These are phyloP conservation scores for Pelecanus crispus DNA, from an alignment of 2,113 vertebrate species.

Conservation along the genomic window DNA sequence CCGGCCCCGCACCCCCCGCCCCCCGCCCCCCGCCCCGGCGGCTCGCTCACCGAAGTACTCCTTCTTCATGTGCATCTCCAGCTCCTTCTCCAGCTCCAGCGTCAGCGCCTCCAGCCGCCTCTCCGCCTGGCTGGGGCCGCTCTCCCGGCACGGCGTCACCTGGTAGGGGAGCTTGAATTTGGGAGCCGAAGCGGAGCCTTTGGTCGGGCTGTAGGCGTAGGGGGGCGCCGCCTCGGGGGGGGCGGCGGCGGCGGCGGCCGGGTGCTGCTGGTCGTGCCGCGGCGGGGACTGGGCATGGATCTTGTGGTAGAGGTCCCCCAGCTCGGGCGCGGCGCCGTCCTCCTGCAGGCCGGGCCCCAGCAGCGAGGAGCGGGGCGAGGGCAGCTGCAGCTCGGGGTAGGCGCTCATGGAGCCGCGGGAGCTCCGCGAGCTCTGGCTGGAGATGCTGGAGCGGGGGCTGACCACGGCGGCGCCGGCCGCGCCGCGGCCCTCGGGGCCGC, in stretches of 20 bases:
- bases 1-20: neutral
- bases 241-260: neutral
- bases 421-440: conserved; percentile 88
- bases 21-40: neutral
- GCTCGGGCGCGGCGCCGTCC: conserved; percentile 73
- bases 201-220: conserved; percentile 69
- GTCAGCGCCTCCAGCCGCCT: conserved; percentile 90
- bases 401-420: conserved; percentile 87
- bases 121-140: conserved; percentile 90
- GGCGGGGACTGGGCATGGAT: conserved; percentile 74
- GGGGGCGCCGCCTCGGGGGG: conserved; percentile 52
- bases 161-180: conserved; percentile 88
- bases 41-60: conserved; percentile 92
- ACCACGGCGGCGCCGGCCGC: conserved; percentile 64
- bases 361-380: conserved; percentile 82
- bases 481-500: conserved; percentile 79
- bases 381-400: conserved; percentile 82
- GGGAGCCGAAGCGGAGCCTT: conserved; percentile 67
- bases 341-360: conserved; percentile 76
- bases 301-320: conserved; percentile 70
- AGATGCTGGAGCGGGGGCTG: conserved; percentile 89
- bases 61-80: conserved; percentile 95
- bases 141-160: conserved; percentile 84
- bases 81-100: conserved; percentile 93
- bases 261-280: conserved; percentile 65